phyloP scores from a whole-genome alignment of 2,888 invertebrate genomes.

The Axea sp. region DNA sequence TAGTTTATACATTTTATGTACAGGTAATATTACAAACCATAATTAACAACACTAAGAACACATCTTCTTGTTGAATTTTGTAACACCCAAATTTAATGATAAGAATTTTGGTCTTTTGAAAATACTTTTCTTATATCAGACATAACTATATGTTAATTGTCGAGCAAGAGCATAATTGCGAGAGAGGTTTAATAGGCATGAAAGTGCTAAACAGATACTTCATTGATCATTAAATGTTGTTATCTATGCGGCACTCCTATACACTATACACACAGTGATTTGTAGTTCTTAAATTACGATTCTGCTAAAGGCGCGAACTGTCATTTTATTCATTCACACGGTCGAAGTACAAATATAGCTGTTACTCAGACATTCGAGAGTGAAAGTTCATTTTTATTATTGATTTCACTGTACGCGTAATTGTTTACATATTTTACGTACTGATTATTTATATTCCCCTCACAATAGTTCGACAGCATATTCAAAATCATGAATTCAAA shows the following conservation, averaged over 20 bases:
- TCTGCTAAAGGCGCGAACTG: slow-evolving; percentile 43
- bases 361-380: slow-evolving; percentile 34
- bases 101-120: background rate
- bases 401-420: slow-evolving; percentile 9
- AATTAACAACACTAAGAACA: no score
- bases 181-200: slow-evolving; percentile 26
- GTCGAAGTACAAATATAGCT: slow-evolving; percentile 43
- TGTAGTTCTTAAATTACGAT: slow-evolving; percentile 52
- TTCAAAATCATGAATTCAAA: slow-evolving; percentile 21
- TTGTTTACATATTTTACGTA: slow-evolving; percentile 40
- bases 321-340: slow-evolving; percentile 50
- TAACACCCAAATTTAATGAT: no score
- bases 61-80: no score
- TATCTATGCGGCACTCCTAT: slow-evolving; percentile 58
- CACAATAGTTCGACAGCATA: background rate
- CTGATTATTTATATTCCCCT: slow-evolving; percentile 19
- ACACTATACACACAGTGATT: slow-evolving; percentile 46
- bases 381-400: slow-evolving; percentile 49
- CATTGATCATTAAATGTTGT: slow-evolving; percentile 53
- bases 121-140: background rate
- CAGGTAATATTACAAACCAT: no score
- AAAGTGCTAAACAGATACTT: slow-evolving; percentile 54
- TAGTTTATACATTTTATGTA: no score
- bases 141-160: slow-evolving; percentile 35
- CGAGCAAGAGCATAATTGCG: slow-evolving; percentile 30